These are phyloP conservation scores for Zaprionus bogoriensis DNA, from an alignment of 2,888 invertebrate genomes.

Conservation along the genomic window DNA sequence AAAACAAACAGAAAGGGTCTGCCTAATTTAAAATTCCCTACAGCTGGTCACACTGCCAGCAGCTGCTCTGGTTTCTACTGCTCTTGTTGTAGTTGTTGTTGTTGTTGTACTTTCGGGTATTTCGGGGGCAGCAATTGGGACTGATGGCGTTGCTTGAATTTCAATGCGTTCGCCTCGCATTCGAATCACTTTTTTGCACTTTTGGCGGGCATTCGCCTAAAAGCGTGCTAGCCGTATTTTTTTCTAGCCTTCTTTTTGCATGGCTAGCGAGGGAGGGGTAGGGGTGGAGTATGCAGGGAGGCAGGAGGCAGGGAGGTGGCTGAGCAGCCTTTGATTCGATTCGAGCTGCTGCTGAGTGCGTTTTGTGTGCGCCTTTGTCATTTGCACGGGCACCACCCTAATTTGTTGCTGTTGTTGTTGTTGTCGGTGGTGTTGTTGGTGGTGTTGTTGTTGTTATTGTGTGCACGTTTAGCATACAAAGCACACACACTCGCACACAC, in stretches of 20 bases:
- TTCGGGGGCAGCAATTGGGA: not conserved
- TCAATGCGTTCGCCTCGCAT: constrained; percentile 24
- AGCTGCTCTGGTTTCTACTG: constrained; percentile 22
- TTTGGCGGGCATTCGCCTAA: constrained; percentile 62
- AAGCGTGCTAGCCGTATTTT: constrained; percentile 53
- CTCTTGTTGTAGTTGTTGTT: constrained; percentile 12
- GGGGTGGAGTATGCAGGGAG: no score
- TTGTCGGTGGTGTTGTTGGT: constrained; percentile 26
- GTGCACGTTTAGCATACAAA: constrained; percentile 65
- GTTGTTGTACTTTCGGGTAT: constrained; percentile 1
- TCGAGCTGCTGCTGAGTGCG: constrained; percentile 21
- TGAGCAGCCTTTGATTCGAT: constrained; percentile 59
- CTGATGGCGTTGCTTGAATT: constrained; percentile 48
- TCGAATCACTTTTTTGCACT: constrained; percentile 36
- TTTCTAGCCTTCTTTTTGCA: constrained; percentile 5
- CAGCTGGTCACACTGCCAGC: constrained; percentile 7
- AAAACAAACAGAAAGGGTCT: not conserved
- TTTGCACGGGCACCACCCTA: constrained; percentile 62
- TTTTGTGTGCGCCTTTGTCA: constrained; percentile 58
- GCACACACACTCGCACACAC: constrained; percentile 21
- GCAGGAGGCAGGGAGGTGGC: no score
- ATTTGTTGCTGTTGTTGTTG: constrained; percentile 35
- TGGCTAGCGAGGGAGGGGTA: no score
- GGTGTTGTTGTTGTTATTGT: constrained; percentile 34
- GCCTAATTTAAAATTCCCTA: not conserved